Evolutionary conservation across 2,113 vertebrate genomes (phyloP), one percentile per base, ranked within the genome.

Genomic region (Trematocara unimaculatum): DNA sequence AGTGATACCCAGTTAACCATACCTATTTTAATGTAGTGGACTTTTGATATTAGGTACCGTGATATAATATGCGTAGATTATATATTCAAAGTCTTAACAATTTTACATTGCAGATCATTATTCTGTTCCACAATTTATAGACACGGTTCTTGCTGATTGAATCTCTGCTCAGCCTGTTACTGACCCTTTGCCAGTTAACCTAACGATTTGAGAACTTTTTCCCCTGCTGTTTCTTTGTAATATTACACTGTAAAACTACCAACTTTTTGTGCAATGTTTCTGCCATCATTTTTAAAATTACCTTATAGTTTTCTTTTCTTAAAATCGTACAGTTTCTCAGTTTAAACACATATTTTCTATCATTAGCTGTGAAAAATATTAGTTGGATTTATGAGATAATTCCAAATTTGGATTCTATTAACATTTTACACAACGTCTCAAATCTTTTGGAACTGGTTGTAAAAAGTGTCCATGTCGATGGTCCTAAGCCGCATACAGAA

Each of bases 261-360:
- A 62, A 33, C 3, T 11, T 10, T 62, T 64, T 62, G 17, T 38
- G 31, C 31, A 18, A 64, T 38, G 0, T 35, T 64, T 33, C 0
- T 64, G 17, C 60, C 17, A 38, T 0, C 31, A 35, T 33, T 35
- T 64, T 35, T 0, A 64, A 64, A n/a, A 35, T 64, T 0, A 7
- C 3, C 17, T 0, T 38, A 64, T 64, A 64, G 54, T 56, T 56
- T 53, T 53, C 8, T 0, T 64, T 64, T 38, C 5, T 38, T 38
- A 64, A 62, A 64, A 38, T 64, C 4, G 1, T n/a, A 35, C 17
- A n/a, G 0, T 64, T 56, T 14, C 12, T 26, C 5, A n/a, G 31
- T 64, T 64, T 7, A 64, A 64, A 64, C 33, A 64, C 55, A 64
- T 38, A 12, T 7, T 38, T 0, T 64, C 4, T n/a, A 38, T 35